Evolutionary conservation across 1,140 invertebrate species (phyloP), one percentile per base, ranked within the genome.

Genomic region (Drosophila ficusphila): DNA sequence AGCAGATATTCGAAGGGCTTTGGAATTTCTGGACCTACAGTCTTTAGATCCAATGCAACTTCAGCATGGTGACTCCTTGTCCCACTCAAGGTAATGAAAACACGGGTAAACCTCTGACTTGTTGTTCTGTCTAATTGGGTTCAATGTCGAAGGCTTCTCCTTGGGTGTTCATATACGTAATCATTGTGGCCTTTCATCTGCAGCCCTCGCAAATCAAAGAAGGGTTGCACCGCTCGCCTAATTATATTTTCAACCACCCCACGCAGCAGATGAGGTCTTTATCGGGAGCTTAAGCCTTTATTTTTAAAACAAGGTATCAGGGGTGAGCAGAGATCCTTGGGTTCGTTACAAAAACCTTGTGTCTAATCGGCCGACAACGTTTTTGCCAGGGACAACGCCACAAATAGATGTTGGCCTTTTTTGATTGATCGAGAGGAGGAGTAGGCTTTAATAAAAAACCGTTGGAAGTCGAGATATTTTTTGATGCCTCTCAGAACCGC

Each of bases 291-390:
- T 39, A 21, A 65, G 7, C n/a, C 41, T 41, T 33, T 51, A 67
- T 65, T 67, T 67, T 41, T 67, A 68, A 68, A 67, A 52, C 61
- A 42, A 25, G 46, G 41, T 36, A 16, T 34, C 12, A 12, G 14
- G 39, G 51, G 27, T 57, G 52, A 42, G 23, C 56, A 58, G 21
- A n/a, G 14, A 47, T 46, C 60, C 60, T 64, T 64, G 39, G 14
- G 56, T 29, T 23, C 57, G 25, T 12, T 47, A 27, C 21, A 31
- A 69, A 34, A 71, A 46, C 54, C 46, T 61, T 71, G 69, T 71
- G 69, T 16, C 69, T 73, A 73, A 73, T 73, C 69, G 41, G 47
- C 25, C 51, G 69, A 47, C 23, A 51, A 48, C 67, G 51, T 58
- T 12, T 46, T 48, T 3, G 33, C 29, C 46, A 25, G 14, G 46